Evolutionary conservation across 2,888 invertebrate species (phyloP), one percentile per base, ranked within the genome.

Genomic region (Tuta absoluta): DNA sequence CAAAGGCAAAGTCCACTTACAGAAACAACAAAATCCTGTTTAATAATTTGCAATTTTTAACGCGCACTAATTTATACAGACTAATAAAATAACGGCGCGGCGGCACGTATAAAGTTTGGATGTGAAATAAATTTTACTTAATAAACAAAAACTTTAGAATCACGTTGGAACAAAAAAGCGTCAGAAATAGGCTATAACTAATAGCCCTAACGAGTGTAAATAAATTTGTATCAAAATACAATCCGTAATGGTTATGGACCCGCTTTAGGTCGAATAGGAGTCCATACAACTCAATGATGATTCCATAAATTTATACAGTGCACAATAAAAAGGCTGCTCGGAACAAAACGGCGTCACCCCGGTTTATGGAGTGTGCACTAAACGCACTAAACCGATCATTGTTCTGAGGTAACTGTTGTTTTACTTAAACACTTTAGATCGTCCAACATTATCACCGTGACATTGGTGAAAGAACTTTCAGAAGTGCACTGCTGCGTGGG

Each of bases 241-340:
- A 84, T 87, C 85, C 74, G 82, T 87, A 87, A 89, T 88, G 85
- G 86, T 89, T 89, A 89, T 90, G 84, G 86, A 88, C 89, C 78
- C 81, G 71, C 74, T 76, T 81, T 78, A 82, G 78, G 84, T 82
- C 85, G 81, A 82, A 86, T 87, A 80, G 75, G 80, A 89, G 89
- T 90, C 89, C 84, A 90, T 89, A 89, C 87, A 87, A 86, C 82
- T 84, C 85, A 82, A 89, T 90, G 89, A 89, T 90, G 88, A 90
- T 89, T 91, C 91, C 89, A 91, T 91, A 91, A 91, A 91, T 87
- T 79, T 91, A 91, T 91, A 91, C 86, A 84, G 88, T 89, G 83
- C 85, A 86, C 81, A 87, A 90, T 91, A 91, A 91, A 90, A 89
- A 84, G 76, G 76, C 80, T 80, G 80, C 76, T 85, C 76, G 77